Conservation (phyloP, 2,888 invertebrate genomes). For the Tiliacea aurago region DNA sequence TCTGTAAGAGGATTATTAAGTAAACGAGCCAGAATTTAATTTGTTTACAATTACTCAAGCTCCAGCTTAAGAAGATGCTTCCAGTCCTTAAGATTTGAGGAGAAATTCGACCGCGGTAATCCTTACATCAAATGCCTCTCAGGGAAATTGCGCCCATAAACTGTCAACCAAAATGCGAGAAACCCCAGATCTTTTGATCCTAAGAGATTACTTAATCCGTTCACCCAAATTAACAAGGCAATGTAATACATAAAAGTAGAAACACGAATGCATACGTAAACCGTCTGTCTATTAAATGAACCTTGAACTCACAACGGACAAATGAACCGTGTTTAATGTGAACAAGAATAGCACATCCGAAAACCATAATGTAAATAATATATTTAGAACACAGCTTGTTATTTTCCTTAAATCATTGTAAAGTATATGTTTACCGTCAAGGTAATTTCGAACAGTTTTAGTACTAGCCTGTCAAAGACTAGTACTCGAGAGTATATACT, state of each 20-base stretch:
- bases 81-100: slow-evolving; percentile 1
- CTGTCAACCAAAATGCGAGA: slow-evolving; percentile 4
- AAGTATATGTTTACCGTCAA: slow-evolving; percentile 18
- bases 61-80: neutral
- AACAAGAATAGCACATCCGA: slow-evolving; percentile 58
- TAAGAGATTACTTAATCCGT: neutral
- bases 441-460: slow-evolving; percentile 15
- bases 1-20: neutral
- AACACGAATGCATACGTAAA: slow-evolving; percentile 52
- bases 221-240: slow-evolving; percentile 22
- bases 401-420: slow-evolving; percentile 52
- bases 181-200: slow-evolving; percentile 14
- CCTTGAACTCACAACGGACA: slow-evolving; percentile 63
- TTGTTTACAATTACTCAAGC: neutral
- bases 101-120: slow-evolving; percentile 26
- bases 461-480: neutral
- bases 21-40: slow-evolving; percentile 5
- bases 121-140: slow-evolving; percentile 52
- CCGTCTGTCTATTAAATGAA: slow-evolving; percentile 35
- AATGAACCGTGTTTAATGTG: slow-evolving; percentile 49
- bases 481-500: neutral
- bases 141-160: slow-evolving; percentile 34
- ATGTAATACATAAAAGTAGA: slow-evolving; percentile 35
- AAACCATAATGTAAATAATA: slow-evolving; percentile 49
- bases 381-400: slow-evolving; percentile 53